Base-by-base conservation (phyloP, 1,140 invertebrate species). In the Spodoptera frugiperda region DNA sequence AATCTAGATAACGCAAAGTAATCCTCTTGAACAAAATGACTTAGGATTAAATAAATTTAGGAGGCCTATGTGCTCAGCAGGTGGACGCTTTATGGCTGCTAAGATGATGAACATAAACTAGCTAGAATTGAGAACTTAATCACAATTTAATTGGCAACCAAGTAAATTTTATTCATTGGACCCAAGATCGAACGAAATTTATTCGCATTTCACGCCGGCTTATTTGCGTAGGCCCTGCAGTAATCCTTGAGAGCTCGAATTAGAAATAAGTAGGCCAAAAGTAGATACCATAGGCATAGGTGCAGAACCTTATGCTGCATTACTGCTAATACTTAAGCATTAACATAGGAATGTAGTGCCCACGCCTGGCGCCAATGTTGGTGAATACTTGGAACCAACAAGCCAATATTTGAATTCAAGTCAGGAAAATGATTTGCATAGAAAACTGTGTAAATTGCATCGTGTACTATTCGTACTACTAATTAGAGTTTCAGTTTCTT, bases 241-340 rank as follows among this genome's bases (percentile, higher is more conserved):
- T 57, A 71, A 55, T 54, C 68, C 68, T 71, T 71, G 68, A 71
- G 46, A 71, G 46, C 68, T 14, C 53, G 53, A 71, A 71, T 71
- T 71, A 30, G 51, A 57, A 71, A 53, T 70, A 70, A 54, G 68
- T 71, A 57, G 68, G 68, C 53, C 68, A 57, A 71, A 71, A 71
- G 30, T 71, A 39, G 25, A 25, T 25, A 25, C 25, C 25, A 25
- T 25, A 25, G 25, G 30, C 68, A 71, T 55, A 71, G 33, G 68
- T 71, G 68, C 53, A 57, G 21, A 33, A 1, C 44, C 3, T 19
- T 44, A 33, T 70, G 67, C 51, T 46, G 21, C 25, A 17, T 10
- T 12, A 25, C 49, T 30, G 14, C 21, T 68, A 30, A 67, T 67
- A 68, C 49, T n/a, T 11, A 25, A 49, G 14, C 11, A 71, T 71